phyloP scores from a whole-genome alignment of 92 coral and sea anemone species.

The Epizoanthus stellaris region DNA sequence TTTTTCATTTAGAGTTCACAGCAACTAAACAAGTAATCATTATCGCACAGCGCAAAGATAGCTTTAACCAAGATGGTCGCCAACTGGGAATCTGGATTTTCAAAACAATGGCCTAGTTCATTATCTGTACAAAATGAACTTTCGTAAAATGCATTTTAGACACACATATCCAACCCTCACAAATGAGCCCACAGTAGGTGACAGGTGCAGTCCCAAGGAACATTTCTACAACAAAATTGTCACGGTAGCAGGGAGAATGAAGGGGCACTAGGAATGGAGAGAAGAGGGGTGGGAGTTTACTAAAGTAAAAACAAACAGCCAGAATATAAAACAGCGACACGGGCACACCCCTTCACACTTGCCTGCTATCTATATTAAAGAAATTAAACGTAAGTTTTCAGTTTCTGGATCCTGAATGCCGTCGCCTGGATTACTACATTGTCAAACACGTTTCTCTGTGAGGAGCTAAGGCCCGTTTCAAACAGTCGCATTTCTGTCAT shows the following conservation, averaged over 20 bases:
- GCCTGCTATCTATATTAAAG: too few relatives aligned
- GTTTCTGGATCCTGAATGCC: too few relatives aligned
- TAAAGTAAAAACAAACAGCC: not conserved
- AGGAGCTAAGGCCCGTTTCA: too few relatives aligned
- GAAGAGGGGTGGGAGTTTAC: not conserved
- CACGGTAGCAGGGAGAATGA: not conserved
- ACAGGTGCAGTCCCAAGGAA: slow-evolving; percentile 18
- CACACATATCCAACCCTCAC: not conserved
- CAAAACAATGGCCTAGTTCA: too few relatives aligned
- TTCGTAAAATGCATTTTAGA: not conserved
- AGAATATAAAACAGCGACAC: too few relatives aligned
- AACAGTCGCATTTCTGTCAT: too few relatives aligned
- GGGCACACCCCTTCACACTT: too few relatives aligned
- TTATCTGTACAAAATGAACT: not conserved
- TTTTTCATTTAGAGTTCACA: slow-evolving; percentile 5
- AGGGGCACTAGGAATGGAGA: too few relatives aligned
- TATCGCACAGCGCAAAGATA: not conserved
- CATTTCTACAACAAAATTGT: not conserved
- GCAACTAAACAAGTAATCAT: not conserved
- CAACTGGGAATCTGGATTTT: too few relatives aligned
- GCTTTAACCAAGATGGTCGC: not conserved
- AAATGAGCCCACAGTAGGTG: not conserved
- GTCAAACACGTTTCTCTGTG: too few relatives aligned
- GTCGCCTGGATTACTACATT: too few relatives aligned
- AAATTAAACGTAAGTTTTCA: too few relatives aligned